Evolutionary conservation across 2,797 vertebrate genomes (phyloP).

Genomic region (Pogoniulus pusillus): DNA sequence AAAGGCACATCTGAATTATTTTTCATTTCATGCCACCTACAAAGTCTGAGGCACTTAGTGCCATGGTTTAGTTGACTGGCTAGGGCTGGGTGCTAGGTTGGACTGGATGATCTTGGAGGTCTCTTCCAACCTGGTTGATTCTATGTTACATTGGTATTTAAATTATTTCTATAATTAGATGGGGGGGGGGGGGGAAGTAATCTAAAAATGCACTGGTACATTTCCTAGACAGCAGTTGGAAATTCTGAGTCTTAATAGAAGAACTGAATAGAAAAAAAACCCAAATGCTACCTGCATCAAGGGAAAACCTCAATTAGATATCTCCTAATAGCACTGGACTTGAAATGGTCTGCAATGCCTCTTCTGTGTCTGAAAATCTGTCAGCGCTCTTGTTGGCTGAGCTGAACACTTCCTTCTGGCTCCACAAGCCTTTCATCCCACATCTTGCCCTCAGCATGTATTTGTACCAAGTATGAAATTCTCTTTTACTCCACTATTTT

Average conservation of each 20-base stretch:
- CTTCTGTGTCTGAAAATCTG: background rate
- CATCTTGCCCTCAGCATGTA: background rate
- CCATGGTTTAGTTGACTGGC: too few relatives aligned
- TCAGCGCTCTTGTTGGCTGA: background rate
- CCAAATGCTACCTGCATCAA: background rate
- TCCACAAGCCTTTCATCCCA: slow-evolving; percentile 33
- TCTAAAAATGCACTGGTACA: background rate
- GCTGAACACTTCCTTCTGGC: background rate
- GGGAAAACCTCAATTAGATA: slow-evolving; percentile 1
- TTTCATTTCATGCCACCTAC: slow-evolving; percentile 4
- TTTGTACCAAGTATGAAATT: background rate
- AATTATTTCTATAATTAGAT: background rate
- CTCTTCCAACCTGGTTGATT: too few relatives aligned
- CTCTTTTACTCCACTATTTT: background rate
- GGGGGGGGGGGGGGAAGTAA: too few relatives aligned
- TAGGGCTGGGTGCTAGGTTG: too few relatives aligned
- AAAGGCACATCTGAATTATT: background rate
- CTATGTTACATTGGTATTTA: background rate
- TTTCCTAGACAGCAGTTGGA: background rate
- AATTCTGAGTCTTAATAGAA: background rate
- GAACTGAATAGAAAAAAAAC: background rate
- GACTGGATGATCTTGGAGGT: too few relatives aligned
- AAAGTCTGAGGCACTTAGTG: too few relatives aligned
- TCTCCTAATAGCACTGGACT: background rate
- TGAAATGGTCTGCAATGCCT: background rate